phyloP scores from a whole-genome alignment of 2,113 vertebrate genomes.

The Thunnus maccoyii region DNA sequence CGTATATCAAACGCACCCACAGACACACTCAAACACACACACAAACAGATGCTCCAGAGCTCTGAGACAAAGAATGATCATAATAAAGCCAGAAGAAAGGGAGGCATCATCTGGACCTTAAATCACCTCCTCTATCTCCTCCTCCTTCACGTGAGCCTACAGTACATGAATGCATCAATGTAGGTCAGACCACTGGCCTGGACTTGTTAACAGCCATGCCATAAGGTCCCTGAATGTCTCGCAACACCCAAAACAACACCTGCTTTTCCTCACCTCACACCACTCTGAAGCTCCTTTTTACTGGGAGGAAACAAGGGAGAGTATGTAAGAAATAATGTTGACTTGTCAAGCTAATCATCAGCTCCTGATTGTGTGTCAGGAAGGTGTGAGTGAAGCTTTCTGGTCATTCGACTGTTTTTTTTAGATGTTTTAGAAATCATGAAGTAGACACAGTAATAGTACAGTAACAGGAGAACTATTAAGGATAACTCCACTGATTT shows the following conservation, averaged over 20 bases:
- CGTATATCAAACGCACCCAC: neutral
- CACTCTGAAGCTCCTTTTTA: neutral
- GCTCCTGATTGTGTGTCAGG: neutral
- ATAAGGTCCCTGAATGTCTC: slow-evolving; percentile 33
- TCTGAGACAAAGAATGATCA: neutral
- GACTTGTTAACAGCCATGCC: slow-evolving; percentile 32
- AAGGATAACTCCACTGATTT: too few relatives aligned
- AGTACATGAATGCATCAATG: neutral
- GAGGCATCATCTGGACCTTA: neutral
- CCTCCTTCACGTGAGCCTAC: neutral
- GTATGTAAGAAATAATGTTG: neutral
- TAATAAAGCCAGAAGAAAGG: neutral
- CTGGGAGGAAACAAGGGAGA: neutral
- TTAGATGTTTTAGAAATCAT: too few relatives aligned
- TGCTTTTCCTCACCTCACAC: slow-evolving; percentile 33
- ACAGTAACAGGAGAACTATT: too few relatives aligned
- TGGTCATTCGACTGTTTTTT: neutral
- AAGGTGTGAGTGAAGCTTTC: neutral
- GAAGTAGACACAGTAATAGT: too few relatives aligned
- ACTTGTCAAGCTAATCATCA: neutral
- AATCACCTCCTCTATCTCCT: neutral
- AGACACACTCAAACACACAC: neutral
- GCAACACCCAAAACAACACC: slow-evolving; percentile 37
- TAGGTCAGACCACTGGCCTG: slow-evolving; percentile 28
- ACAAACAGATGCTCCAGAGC: slow-evolving; percentile 14